Evolutionary conservation across 2,113 vertebrate genomes (phyloP), one percentile per base, ranked within the genome.

Genomic region (Cavia aperea): DNA sequence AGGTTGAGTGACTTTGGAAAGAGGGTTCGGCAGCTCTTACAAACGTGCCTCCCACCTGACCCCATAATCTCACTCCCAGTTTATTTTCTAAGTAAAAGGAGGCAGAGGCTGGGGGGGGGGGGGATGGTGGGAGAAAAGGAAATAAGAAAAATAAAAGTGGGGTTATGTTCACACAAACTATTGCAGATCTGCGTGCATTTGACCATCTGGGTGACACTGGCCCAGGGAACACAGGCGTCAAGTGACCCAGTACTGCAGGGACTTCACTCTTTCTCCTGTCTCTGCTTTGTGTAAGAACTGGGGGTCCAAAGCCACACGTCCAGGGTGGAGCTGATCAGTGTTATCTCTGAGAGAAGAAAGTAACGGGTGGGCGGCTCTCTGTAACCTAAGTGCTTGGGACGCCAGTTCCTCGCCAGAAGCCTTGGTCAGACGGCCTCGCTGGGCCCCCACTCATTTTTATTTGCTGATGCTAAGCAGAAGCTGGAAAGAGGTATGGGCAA

Each of bases 271-370:
- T 13, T 19, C 49, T 56, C 8, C 56, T 49, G 43, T 18, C 9
- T 63, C 70, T 93, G 33, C 33, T 77, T 51, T 46, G 33, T 33
- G 2, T 43, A 16, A 81, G 33, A 51, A 72, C n/a, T 7, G 90
- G 39, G 13, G 21, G 66, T 24, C 12, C 36, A 49, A 66, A 83
- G 33, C 63, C 78, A 46, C 2, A 4, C 18, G 58, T 31, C 7
- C 72, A 36, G 33, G 56, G 54, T 70, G 3, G 60, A 81, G 78
- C 2, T 49, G 29, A 62, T 56, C 8, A 72, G 2, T 88, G 46
- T 87, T 78, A 66, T n/a, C 43, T 93, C 49, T 83, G 10, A n/a
- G n/a, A 92, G 73, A 86, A 72, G 86, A 54, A n/a, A 46, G 31
- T 46, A n/a, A 75, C 16, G 11, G 1, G 1, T 21, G 15, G 33